A percentile compares a stretch with the other conserved stretches of the same genome.
These are phyloP conservation scores for Sciaenops ocellatus DNA, from an alignment of 2,797 vertebrate species.

Conservation along the genomic window DNA sequence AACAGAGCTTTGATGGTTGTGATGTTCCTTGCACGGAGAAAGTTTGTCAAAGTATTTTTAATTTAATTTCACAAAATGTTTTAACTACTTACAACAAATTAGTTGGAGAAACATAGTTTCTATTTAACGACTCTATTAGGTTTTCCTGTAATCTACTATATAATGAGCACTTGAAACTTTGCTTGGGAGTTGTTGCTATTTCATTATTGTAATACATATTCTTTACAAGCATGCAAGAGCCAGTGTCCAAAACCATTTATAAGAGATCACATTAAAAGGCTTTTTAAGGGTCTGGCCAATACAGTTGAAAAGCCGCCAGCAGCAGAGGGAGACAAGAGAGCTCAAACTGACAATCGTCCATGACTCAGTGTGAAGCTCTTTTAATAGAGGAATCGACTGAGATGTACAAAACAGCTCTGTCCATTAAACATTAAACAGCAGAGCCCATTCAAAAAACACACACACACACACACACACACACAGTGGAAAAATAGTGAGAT, in stretches of 20 bases:
- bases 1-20: too few relatives aligned
- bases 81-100: neutral
- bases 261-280: slow-evolving; percentile 67
- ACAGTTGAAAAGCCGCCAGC: slow-evolving; percentile 61
- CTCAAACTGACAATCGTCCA: slow-evolving; percentile 35
- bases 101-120: neutral
- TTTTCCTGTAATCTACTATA: neutral
- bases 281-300: slow-evolving; percentile 59
- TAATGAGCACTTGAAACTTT: slow-evolving; percentile 18
- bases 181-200: slow-evolving; percentile 10
- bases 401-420: slow-evolving; percentile 37
- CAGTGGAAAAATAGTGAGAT: neutral
- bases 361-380: slow-evolving; percentile 58
- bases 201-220: slow-evolving; percentile 26
- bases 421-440: slow-evolving; percentile 71
- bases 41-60: neutral
- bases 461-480: slow-evolving; percentile 12
- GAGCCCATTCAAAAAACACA: slow-evolving; percentile 37
- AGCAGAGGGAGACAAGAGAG: slow-evolving; percentile 36
- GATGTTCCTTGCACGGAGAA: too few relatives aligned
- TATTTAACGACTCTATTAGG: neutral
- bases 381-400: slow-evolving; percentile 72
- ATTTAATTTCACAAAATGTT: too few relatives aligned
- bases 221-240: slow-evolving; percentile 1
- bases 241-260: slow-evolving; percentile 43